These are phyloP conservation scores for Diadumene lineata DNA, from an alignment of 92 coral and sea anemone genomes.

Conservation along the genomic window DNA sequence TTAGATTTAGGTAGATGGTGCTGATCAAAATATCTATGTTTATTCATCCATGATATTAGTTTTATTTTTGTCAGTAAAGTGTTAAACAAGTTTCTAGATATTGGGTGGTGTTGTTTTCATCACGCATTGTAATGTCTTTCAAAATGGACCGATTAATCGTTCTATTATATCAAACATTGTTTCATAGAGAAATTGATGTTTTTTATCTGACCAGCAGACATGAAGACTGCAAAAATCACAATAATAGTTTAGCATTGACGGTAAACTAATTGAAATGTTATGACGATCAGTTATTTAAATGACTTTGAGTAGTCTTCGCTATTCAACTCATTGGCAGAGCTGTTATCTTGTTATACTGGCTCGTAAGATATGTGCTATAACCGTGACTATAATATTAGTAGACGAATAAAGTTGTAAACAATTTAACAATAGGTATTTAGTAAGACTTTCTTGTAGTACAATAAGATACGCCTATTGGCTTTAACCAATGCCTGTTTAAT, in stretches of 20 bases:
- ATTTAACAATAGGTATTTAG: neutral
- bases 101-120: too few relatives aligned
- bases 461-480: neutral
- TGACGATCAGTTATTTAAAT: neutral
- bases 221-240: neutral
- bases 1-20: too few relatives aligned
- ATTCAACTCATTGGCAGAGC: neutral
- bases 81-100: too few relatives aligned
- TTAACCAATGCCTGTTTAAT: neutral
- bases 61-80: too few relatives aligned
- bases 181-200: conserved; percentile 3
- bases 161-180: neutral
- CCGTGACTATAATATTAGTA: neutral
- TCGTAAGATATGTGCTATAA: neutral
- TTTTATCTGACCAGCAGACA: neutral
- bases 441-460: neutral
- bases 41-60: too few relatives aligned
- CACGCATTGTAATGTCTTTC: too few relatives aligned
- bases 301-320: neutral
- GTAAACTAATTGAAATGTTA: neutral
- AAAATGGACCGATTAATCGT: conserved; percentile 5
- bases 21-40: too few relatives aligned
- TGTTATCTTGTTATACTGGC: neutral
- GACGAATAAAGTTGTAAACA: neutral
- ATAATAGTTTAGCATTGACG: neutral